Evolutionary conservation across 2,113 vertebrate genomes (phyloP).

Genomic region (Nesoenas mayeri): DNA sequence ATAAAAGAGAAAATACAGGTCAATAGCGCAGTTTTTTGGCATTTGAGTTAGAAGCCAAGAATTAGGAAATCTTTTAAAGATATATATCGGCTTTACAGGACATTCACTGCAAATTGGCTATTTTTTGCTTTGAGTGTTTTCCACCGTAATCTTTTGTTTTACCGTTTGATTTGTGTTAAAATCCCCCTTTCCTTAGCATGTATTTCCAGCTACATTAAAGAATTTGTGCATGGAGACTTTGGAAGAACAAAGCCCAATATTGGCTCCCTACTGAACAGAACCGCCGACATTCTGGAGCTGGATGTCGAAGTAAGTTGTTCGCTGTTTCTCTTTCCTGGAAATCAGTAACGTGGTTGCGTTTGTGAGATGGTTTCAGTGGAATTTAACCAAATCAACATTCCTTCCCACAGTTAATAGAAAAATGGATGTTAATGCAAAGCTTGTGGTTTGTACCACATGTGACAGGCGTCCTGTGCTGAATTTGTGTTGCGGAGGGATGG

Average conservation of each 20-base stretch:
- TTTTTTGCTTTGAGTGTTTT: not conserved
- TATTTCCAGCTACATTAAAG: constrained; percentile 90
- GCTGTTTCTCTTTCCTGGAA: not conserved
- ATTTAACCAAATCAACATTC: not conserved
- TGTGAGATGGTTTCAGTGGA: not conserved
- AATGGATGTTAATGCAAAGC: not conserved
- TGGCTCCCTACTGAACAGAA: constrained; percentile 85
- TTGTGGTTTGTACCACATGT: not conserved
- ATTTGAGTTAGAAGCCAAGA: not conserved
- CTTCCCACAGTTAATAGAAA: not conserved
- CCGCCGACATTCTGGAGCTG: constrained; percentile 93
- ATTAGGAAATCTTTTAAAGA: not conserved
- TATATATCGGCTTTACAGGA: not conserved
- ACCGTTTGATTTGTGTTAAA: not conserved
- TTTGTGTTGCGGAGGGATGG: not conserved
- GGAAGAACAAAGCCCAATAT: constrained; percentile 95
- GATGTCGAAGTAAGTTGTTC: constrained; percentile 88
- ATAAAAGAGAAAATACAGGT: not conserved
- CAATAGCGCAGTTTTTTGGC: not conserved
- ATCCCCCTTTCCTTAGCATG: constrained; percentile 72
- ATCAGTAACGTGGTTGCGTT: not conserved
- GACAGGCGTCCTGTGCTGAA: not conserved
- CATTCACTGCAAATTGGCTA: not conserved
- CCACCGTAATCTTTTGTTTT: not conserved
- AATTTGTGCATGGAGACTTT: constrained; percentile 97